Evolutionary conservation across 2,888 invertebrate genomes (phyloP), one percentile per base, ranked within the genome.

Genomic region (Andricus quercusramuli): DNA sequence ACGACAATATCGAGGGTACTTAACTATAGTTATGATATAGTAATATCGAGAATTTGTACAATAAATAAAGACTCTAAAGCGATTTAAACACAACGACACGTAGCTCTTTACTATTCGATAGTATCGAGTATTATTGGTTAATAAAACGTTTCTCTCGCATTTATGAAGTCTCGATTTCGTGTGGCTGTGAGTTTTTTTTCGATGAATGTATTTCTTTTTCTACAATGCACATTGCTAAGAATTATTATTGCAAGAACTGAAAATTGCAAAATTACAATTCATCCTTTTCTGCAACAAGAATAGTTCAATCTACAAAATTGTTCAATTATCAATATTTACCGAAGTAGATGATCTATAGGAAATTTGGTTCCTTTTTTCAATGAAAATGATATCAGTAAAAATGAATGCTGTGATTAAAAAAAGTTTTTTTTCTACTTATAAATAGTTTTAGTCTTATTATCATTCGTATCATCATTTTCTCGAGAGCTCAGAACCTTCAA

Each of bases 41-140:
- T 77, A 80, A 87, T 85, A 86, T 86, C 83, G 84, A 88, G 86
- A 82, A 84, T 88, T 89, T 89, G 86, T 89, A 90, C 89, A 89
- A 88, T 89, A 89, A 89, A 90, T 90, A 89, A 89, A 90, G 83
- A 88, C 86, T 90, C 85, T 89, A 86, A 86, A 87, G 86, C 85
- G 84, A 86, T 87, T 85, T 84, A 88, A 90, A 90, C 86, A 83
- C 83, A 90, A 90, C 86, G 81, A 85, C 83, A 83, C 86, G 83
- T 83, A 80, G 76, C 56, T 80, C 78, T 79, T 81, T 59, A 74
- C 56, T 74, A 74, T 74, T 74, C 74, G 37, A 37, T 56, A 56
- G 74, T 74, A 56, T 74, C 74, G 56, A 74, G 74, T 37, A 32
- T 37, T 56, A 51, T 51, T 70, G 51, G 13, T 74, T 56, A 56